phyloP scores from a whole-genome alignment of 2,113 vertebrate species.

The Pelodiscus sinensis region DNA sequence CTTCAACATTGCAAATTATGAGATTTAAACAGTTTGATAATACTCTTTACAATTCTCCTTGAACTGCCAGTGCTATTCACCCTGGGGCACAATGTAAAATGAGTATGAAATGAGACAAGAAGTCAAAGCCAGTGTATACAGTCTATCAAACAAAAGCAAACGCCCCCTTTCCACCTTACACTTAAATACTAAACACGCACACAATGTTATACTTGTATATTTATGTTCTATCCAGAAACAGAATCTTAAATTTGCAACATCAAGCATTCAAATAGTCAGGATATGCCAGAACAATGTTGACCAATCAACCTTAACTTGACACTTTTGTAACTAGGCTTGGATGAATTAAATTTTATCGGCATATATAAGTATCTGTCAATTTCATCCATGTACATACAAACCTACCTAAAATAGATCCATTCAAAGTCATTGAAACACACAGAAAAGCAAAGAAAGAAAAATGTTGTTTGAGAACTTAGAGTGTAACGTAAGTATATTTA shows the following conservation, averaged over 20 bases:
- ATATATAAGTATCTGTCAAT: background rate
- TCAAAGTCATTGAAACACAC: background rate
- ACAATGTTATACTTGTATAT: background rate
- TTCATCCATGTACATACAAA: background rate
- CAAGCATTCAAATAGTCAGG: background rate
- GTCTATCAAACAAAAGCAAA: conserved; percentile 18
- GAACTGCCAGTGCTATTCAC: background rate
- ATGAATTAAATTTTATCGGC: background rate
- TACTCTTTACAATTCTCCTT: background rate
- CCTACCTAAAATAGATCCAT: background rate
- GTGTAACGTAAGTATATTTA: background rate
- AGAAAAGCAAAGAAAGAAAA: background rate
- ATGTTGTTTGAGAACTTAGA: background rate
- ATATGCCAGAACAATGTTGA: background rate
- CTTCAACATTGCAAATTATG: background rate
- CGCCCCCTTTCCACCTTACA: background rate
- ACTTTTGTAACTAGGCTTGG: background rate
- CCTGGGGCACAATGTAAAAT: background rate
- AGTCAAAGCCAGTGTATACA: background rate
- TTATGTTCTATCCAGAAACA: background rate
- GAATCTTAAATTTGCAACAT: background rate
- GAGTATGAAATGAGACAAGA: background rate
- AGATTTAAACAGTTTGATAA: background rate
- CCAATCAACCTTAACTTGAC: background rate
- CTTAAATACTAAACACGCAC: background rate